Evolutionary conservation across 2,888 invertebrate genomes (phyloP), one percentile per base, ranked within the genome.

Genomic region (Dicyrtoma fusca): DNA sequence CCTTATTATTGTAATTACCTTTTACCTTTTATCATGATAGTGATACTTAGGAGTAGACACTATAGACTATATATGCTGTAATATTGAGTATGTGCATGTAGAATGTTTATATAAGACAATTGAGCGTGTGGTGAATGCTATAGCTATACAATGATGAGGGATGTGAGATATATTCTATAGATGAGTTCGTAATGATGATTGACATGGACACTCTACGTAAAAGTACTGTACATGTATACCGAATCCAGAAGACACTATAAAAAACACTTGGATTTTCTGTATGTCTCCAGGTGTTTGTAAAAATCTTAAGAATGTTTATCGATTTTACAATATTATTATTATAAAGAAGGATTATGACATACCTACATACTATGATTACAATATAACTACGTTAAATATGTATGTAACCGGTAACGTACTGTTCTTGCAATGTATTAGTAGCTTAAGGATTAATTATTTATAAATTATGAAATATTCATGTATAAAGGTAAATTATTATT

Each of bases 21-120:
- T 49, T 17, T 17, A 49, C 4, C 4, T 4, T 17, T 11, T 6
- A 3, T 49, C 49, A 49, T 49, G n/a, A n/a, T n/a, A n/a, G n/a
- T n/a, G n/a, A n/a, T n/a, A n/a, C n/a, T n/a, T n/a, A n/a, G n/a
- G n/a, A n/a, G n/a, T n/a, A n/a, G n/a, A n/a, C n/a, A n/a, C 4
- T 19, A 49, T 19, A 49, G n/a, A 49, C 19, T 49, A 49, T 17
- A 49, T 49, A 49, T 49, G 45, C 45, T 11, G n/a, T n/a, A n/a
- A 34, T 34, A 34, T 34, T 57, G 25, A 57, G 23, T 57, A 57
- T 26, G 25, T 57, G 57, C 23, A 25, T 57, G 26, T 53, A 19
- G 23, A 57, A 57, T 57, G 57, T 57, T 23, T 57, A 25, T 57
- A 57, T 57, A 57, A 57, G 57, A 57, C 23, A 23, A 57, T 57